These are phyloP conservation scores for Drosophila lacteicornis DNA, from an alignment of 1,140 invertebrate species.

Conservation along the genomic window DNA sequence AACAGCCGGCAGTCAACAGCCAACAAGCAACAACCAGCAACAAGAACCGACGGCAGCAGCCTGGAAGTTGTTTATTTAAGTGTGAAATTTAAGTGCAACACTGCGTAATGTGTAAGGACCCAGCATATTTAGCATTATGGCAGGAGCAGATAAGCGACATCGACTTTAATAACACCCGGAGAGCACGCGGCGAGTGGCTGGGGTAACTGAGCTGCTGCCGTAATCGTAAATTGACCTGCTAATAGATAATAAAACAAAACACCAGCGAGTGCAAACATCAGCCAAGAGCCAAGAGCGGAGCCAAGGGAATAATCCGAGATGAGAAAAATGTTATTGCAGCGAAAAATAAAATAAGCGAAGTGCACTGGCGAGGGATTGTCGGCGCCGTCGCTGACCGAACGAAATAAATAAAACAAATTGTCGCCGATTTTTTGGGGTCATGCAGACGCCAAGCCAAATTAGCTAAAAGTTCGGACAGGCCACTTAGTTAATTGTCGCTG, in stretches of 20 bases:
- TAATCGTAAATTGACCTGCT: conserved; percentile 71
- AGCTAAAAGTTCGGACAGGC: conserved; percentile 68
- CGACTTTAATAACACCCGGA: conserved; percentile 56
- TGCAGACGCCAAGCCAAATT: conserved; percentile 75
- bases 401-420: conserved; percentile 73
- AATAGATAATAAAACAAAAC: conserved; percentile 66
- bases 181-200: background rate
- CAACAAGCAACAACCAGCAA: conserved; percentile 19
- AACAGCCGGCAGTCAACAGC: conserved; percentile 42
- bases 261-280: conserved; percentile 29
- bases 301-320: conserved; percentile 5
- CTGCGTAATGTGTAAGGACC: conserved; percentile 62
- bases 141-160: conserved; percentile 55
- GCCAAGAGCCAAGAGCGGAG: background rate
- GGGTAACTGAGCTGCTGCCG: conserved; percentile 6
- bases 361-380: conserved; percentile 49
- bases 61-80: conserved; percentile 80
- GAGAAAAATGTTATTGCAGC: conserved; percentile 35
- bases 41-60: conserved; percentile 43
- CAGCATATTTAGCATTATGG: conserved; percentile 67
- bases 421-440: conserved; percentile 45
- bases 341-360: conserved; percentile 15
- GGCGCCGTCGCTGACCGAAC: conserved; percentile 62
- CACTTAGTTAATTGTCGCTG: conserved; percentile 75
- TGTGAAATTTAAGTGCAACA: conserved; percentile 76